A percentile compares a stretch with the other conserved stretches of the same genome.
These are phyloP conservation scores for Apostichopus californicus DNA, from an alignment of 35 echinoderm and acorn worm genomes.

Conservation along the genomic window DNA sequence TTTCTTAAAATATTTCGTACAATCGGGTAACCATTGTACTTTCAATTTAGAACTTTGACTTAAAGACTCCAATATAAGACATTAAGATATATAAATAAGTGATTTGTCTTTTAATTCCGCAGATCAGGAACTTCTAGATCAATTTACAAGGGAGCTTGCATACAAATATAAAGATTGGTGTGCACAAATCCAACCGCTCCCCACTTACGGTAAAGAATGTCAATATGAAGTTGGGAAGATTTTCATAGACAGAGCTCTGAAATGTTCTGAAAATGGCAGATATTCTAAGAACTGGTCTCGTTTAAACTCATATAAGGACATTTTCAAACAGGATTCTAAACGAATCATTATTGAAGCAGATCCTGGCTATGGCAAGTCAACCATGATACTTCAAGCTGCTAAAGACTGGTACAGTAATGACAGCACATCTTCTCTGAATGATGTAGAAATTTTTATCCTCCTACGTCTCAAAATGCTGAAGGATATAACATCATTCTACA, in stretches of 20 bases:
- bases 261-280: not conserved
- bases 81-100: not conserved
- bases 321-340: not conserved
- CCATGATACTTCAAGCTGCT: slow-evolving; percentile 21
- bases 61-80: not conserved
- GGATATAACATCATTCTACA: not conserved
- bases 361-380: slow-evolving; percentile 29
- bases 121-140: not conserved
- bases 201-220: not conserved
- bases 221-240: slow-evolving; percentile 5
- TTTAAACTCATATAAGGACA: not conserved
- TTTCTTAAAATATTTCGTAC: not conserved
- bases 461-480: not conserved
- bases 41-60: not conserved
- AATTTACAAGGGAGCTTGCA: not conserved
- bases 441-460: not conserved
- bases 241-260: slow-evolving; percentile 9
- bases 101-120: not conserved
- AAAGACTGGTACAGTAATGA: not conserved
- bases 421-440: not conserved
- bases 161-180: slow-evolving; percentile 8
- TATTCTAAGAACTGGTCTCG: not conserved
- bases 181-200: not conserved
- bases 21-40: too few species aligned
- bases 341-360: slow-evolving; percentile 25